Base-by-base conservation (phyloP, 2,113 vertebrate genomes). In the Saccopteryx bilineata region DNA sequence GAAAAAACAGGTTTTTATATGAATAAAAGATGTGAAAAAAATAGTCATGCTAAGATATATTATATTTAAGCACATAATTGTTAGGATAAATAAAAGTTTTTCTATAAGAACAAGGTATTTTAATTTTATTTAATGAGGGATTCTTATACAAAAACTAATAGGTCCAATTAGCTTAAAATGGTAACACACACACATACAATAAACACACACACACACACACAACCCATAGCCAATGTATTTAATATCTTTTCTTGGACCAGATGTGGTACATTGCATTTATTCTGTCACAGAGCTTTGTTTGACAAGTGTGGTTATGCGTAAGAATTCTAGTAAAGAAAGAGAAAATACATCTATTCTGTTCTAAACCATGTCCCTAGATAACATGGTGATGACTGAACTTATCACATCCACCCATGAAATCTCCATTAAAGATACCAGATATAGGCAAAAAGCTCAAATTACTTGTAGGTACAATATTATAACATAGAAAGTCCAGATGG, bases 11-110 rank as follows among this genome's bases (percentile, higher is more conserved):
- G 39, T 82, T 96, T 95, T 93, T 96, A 93, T 19, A 93, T 96
- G 65, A 96, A 81, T 65, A 96, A 96, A 97, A 95, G 26, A 85
- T 95, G 85, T 87, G 75, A 39, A 95, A 97, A 96, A 94, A 65
- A 93, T 78, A 97, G 60, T 72, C 81, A 95, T 93, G 33, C 5
- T n/a, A 46, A 94, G 61, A 83, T 94, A 89, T 96, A 96, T 96
- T 94, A 89, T 96, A 96, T 96, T 93, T 84, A 31, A 95, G 78
- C 50, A 95, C 33, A 71, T 13, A 56, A 48, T 97, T 50, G 24
- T 90, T 96, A 65, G 31, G 9, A 93, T 90, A 94, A 33, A 89
- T 56, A 39, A 95, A 61, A 86, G 15, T 39, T 60, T 33, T 90
- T 28, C 5, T 68, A 18, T 33, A 91, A 88, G 7, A 33, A 4